These are phyloP conservation scores for Lepus europaeus DNA, from an alignment of 2,113 vertebrate species.

Conservation along the genomic window DNA sequence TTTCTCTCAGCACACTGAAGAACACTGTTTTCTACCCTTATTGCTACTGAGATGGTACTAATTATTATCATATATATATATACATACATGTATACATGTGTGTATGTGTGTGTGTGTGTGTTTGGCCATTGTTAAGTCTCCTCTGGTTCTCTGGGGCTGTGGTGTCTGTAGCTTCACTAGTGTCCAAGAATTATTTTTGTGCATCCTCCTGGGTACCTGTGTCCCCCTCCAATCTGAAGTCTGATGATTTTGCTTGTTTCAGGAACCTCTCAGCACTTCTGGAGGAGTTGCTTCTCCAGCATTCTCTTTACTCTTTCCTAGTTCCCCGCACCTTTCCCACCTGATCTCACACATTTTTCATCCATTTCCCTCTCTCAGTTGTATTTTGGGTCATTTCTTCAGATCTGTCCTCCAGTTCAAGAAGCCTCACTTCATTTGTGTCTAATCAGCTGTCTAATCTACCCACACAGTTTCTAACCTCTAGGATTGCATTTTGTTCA, in stretches of 20 bases:
- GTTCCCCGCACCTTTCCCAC: background rate
- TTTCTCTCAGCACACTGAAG: background rate
- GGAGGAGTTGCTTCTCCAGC: background rate
- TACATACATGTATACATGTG: no score
- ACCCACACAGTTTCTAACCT: background rate
- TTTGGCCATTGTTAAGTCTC: background rate
- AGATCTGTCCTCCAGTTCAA: background rate
- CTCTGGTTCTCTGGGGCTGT: background rate
- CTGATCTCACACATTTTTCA: background rate
- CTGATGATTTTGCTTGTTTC: background rate
- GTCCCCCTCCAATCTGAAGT: background rate
- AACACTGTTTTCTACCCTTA: background rate
- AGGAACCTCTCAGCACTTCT: background rate
- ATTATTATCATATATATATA: no score
- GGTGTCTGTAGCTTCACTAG: background rate
- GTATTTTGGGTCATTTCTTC: background rate
- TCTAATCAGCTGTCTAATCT: background rate
- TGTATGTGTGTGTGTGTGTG: no score
- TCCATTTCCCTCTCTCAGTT: accelerated
- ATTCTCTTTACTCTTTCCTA: background rate
- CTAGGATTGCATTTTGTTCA: background rate
- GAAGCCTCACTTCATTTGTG: background rate
- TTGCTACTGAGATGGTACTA: background rate
- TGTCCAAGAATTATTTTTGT: background rate
- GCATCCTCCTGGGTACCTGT: background rate